Percentiles rank a stretch among this genome's conserved stretches.
phyloP scores from a whole-genome alignment of 2,113 vertebrate species.

The Solea senegalensis region DNA sequence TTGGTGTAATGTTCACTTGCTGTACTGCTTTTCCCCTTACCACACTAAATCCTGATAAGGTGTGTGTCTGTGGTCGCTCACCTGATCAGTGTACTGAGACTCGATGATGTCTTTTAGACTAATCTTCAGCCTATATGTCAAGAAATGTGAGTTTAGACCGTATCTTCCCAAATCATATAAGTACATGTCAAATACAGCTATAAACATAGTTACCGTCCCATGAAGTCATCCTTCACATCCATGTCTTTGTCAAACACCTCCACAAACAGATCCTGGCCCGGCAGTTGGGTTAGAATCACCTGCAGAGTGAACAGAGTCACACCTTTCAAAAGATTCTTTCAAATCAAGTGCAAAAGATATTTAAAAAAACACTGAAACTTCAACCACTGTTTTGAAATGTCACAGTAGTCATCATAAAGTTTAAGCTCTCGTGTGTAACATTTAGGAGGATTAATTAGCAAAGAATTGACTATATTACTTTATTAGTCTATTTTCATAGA shows the following conservation, averaged over 20 bases:
- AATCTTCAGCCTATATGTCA: constrained; percentile 84
- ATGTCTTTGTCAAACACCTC: constrained; percentile 92
- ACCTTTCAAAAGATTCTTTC: not conserved
- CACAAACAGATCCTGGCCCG: constrained; percentile 88
- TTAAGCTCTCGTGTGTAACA: too few species aligned
- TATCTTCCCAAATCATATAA: not conserved
- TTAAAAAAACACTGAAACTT: not conserved
- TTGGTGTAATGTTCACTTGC: not conserved
- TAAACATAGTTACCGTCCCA: constrained; percentile 84
- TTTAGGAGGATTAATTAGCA: too few species aligned
- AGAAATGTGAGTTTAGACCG: constrained; percentile 25
- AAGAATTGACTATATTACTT: too few species aligned
- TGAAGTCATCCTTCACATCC: constrained; percentile 91
- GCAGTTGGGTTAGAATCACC: constrained; percentile 86
- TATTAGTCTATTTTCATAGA: too few species aligned
- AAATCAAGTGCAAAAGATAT: not conserved
- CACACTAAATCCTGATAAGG: not conserved
- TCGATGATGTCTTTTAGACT: constrained; percentile 83
- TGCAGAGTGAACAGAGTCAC: constrained; percentile 46
- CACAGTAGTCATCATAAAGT: not conserved
- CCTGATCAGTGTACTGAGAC: constrained; percentile 87
- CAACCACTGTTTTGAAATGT: not conserved
- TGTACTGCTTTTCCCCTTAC: not conserved
- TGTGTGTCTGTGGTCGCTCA: constrained; percentile 49
- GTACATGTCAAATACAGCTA: not conserved